Conservation (phyloP, 2,888 invertebrate genomes). For the Diogma glabrata region DNA sequence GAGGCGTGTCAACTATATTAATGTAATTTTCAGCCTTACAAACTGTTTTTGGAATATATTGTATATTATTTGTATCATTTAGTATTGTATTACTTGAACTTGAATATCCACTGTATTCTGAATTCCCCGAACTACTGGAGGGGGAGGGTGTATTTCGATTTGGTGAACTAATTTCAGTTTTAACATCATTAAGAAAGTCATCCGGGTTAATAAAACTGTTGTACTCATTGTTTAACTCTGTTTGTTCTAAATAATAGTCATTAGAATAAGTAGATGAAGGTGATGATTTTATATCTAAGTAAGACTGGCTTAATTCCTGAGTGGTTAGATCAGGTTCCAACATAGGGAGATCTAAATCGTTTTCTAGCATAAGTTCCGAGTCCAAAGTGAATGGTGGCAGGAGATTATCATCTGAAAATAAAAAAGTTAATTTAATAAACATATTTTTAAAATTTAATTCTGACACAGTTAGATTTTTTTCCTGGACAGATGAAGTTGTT, state of each 20-base stretch:
- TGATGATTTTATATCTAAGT: background rate
- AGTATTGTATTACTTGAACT: background rate
- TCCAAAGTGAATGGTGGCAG: background rate
- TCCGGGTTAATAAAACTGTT: slow-evolving; percentile 24
- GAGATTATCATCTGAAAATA: slow-evolving; percentile 6
- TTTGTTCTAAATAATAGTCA: too few species aligned
- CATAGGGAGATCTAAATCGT: too few species aligned
- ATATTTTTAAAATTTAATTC: too few species aligned
- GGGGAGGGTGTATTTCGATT: slow-evolving; percentile 31
- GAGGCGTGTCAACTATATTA: slow-evolving; percentile 24
- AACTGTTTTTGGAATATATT: too few species aligned
- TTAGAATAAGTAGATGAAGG: background rate
- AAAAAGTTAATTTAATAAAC: too few species aligned
- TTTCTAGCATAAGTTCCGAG: too few species aligned
- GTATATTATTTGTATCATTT: background rate
- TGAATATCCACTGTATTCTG: slow-evolving; percentile 9
- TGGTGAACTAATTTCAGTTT: slow-evolving; percentile 14
- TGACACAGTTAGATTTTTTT: too few species aligned
- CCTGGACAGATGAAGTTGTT: too few species aligned
- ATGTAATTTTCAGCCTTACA: too few species aligned
- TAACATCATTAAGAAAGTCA: slow-evolving; percentile 28
- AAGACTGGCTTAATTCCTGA: too few species aligned
- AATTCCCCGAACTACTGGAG: slow-evolving; percentile 23
- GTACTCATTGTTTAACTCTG: too few species aligned
- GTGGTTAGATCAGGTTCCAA: too few species aligned